These are phyloP conservation scores for Heterotis niloticus DNA, from an alignment of 2,113 vertebrate species.

Conservation along the genomic window DNA sequence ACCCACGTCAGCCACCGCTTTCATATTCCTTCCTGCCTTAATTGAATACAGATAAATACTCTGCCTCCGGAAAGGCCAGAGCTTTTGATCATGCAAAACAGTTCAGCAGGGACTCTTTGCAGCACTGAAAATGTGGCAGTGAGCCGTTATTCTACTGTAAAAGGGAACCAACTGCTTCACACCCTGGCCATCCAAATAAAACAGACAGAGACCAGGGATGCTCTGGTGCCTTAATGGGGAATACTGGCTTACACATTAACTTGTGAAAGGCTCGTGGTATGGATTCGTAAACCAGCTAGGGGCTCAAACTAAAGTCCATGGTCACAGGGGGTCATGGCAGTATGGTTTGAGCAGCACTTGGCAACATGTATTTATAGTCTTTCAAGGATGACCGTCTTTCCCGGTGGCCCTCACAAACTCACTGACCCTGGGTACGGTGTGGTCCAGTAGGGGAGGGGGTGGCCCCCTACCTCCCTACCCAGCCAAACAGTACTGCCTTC, in stretches of 20 bases:
- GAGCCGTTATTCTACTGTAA: neutral
- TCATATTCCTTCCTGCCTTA: conserved; percentile 44
- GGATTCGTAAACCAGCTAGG: no score
- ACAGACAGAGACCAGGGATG: no score
- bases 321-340: no score
- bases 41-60: conserved; percentile 53
- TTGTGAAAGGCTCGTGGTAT: no score
- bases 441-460: conserved; percentile 52
- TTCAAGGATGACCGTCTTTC: conserved; percentile 64
- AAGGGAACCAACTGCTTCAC: no score
- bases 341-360: neutral
- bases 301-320: no score
- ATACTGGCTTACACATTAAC: no score
- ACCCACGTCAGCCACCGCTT: conserved; percentile 36
- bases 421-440: conserved; percentile 59
- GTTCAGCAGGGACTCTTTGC: conserved; percentile 6
- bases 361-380: conserved; percentile 49
- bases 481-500: conserved; percentile 33
- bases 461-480: conserved; percentile 18
- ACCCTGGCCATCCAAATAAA: no score
- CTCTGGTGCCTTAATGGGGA: no score
- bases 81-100: conserved; percentile 17
- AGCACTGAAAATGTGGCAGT: neutral
- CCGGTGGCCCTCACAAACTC: conserved; percentile 53
- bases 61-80: conserved; percentile 36